These are phyloP conservation scores for Trachops cirrhosus DNA, from an alignment of 2,797 vertebrate species.

Conservation along the genomic window DNA sequence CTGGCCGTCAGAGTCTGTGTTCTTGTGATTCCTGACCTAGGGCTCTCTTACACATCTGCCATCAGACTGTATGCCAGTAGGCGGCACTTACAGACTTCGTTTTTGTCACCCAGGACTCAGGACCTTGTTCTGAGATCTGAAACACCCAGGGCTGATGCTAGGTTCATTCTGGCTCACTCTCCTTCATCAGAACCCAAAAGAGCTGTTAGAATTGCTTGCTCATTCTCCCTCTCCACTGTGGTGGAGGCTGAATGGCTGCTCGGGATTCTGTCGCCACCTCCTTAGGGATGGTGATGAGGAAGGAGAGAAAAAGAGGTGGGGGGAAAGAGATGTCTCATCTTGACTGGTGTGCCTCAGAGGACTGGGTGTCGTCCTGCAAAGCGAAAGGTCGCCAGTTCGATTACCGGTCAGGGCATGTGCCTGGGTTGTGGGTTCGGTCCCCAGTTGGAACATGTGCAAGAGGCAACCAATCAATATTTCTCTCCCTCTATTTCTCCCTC, in stretches of 20 bases:
- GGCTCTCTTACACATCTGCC: background rate
- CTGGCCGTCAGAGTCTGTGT: background rate
- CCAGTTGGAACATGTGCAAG: background rate
- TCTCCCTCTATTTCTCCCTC: background rate
- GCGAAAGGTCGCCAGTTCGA: background rate
- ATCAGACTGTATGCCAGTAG: background rate
- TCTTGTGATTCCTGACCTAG: background rate
- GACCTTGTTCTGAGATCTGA: slow-evolving; percentile 31
- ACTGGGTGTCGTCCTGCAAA: background rate
- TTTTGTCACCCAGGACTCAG: background rate
- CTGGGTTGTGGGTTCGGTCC: background rate
- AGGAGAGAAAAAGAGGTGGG: background rate
- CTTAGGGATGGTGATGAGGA: background rate
- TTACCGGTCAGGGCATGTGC: background rate
- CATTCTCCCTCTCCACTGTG: background rate
- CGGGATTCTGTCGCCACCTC: background rate
- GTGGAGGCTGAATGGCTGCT: slow-evolving; percentile 19
- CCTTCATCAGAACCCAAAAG: slow-evolving; percentile 37
- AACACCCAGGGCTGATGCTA: background rate
- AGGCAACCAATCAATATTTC: background rate
- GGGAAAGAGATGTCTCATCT: background rate
- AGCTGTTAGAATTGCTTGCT: background rate
- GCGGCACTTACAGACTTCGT: background rate
- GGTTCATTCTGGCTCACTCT: background rate
- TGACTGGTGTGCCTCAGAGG: background rate